phyloP scores from a whole-genome alignment of 2,888 invertebrate genomes.

The Drosophila maculinotata region DNA sequence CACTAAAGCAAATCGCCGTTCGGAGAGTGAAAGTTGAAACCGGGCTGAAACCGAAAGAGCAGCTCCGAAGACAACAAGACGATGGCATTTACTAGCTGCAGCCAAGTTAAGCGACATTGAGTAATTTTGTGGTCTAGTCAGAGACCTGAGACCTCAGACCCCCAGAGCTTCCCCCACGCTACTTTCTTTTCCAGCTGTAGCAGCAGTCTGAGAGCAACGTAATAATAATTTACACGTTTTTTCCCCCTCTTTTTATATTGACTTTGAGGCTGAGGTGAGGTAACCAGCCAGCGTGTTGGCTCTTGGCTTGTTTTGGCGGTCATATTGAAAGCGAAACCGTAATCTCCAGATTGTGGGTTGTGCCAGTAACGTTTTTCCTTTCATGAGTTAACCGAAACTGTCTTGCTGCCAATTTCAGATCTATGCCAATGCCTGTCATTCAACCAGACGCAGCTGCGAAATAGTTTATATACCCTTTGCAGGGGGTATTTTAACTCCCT shows the following conservation, averaged over 20 bases:
- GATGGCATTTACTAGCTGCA: slow-evolving; percentile 35
- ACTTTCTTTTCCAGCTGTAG: slow-evolving; percentile 62
- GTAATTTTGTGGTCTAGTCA: slow-evolving; percentile 71
- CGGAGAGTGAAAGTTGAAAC: slow-evolving; percentile 66
- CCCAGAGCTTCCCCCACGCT: slow-evolving; percentile 24
- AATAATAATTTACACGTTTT: slow-evolving; percentile 70
- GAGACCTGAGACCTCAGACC: slow-evolving; percentile 13
- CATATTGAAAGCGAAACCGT: slow-evolving; percentile 69
- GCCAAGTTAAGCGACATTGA: slow-evolving; percentile 50
- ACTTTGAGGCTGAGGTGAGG: slow-evolving; percentile 53
- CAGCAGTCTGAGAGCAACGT: slow-evolving; percentile 33
- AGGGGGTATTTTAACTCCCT: neutral
- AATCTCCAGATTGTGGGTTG: slow-evolving; percentile 55
- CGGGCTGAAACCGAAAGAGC: slow-evolving; percentile 36
- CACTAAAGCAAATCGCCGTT: slow-evolving; percentile 32
- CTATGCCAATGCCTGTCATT: slow-evolving; percentile 74
- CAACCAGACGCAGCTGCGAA: slow-evolving; percentile 32
- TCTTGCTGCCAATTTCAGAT: slow-evolving; percentile 46
- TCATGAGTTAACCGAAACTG: slow-evolving; percentile 6
- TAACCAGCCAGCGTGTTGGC: slow-evolving; percentile 45
- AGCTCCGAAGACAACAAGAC: slow-evolving; percentile 32
- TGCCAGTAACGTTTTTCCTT: slow-evolving; percentile 36
- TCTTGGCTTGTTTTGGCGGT: slow-evolving; percentile 61
- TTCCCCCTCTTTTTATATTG: slow-evolving; percentile 28
- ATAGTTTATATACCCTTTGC: neutral